Conservation (phyloP, 2,888 invertebrate species). For the Tuberolachnus salignus region DNA sequence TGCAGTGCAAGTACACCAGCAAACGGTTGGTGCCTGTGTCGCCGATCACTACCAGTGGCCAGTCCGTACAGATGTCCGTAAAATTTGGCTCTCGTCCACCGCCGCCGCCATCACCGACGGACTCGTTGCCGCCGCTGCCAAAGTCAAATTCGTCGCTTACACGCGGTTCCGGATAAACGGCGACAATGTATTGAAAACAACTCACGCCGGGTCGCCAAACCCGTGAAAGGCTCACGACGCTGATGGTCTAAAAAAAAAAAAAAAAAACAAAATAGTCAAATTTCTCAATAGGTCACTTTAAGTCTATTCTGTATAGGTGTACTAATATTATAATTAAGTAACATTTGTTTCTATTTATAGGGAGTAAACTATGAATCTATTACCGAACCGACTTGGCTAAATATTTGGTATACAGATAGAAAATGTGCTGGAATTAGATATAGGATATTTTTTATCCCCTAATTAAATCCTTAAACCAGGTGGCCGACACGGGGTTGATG, state of each 20-base stretch:
- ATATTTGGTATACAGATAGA: too few species aligned
- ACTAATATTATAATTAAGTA: neutral
- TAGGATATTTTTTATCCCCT: too few species aligned
- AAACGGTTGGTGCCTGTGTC: constrained; percentile 23
- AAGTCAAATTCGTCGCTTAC: neutral
- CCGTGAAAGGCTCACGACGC: constrained; percentile 1
- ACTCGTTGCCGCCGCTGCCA: neutral
- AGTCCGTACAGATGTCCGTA: neutral
- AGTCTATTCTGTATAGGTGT: neutral
- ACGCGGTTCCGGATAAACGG: neutral
- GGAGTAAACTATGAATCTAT: neutral
- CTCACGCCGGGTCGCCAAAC: constrained; percentile 9
- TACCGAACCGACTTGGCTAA: too few species aligned
- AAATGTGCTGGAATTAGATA: too few species aligned
- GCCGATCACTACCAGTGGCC: constrained; percentile 24
- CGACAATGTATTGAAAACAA: constrained; percentile 35
- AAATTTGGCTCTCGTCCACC: too few species aligned
- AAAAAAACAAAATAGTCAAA: neutral
- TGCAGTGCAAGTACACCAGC: constrained; percentile 10
- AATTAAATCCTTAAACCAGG: too few species aligned
- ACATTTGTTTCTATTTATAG: neutral
- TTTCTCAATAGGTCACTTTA: too few species aligned
- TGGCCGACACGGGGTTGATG: too few species aligned
- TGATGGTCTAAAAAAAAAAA: constrained; percentile 2
- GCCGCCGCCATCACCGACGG: neutral